Percentiles rank a stretch among this genome's conserved stretches.
Conservation (phyloP, 2,888 invertebrate genomes). For the Tolmerus cingulatus region DNA sequence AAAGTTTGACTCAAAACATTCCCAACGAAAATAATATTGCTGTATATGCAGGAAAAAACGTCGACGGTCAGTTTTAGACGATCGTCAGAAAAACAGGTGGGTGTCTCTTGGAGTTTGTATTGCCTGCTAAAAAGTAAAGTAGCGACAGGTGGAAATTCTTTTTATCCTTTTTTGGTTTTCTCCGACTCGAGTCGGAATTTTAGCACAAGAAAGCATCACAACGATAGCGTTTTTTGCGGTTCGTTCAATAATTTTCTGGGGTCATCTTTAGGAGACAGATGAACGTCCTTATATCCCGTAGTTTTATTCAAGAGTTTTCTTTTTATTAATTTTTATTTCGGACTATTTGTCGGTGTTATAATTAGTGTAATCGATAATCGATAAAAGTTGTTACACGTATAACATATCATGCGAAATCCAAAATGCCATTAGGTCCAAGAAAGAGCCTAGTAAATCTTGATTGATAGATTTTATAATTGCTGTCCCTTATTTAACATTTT, state of each 20-base stretch:
- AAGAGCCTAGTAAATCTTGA: too few relatives aligned
- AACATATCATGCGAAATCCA: too few relatives aligned
- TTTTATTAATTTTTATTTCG: background rate
- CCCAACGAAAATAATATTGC: background rate
- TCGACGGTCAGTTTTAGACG: background rate
- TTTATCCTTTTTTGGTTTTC: background rate
- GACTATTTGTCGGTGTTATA: background rate
- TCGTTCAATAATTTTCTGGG: background rate
- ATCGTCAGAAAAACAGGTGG: background rate
- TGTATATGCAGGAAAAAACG: background rate
- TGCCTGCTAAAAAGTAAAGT: background rate
- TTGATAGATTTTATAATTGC: background rate
- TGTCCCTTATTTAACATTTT: background rate
- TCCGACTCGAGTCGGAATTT: background rate
- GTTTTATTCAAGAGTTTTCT: background rate
- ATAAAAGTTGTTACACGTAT: too few relatives aligned
- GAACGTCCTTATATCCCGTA: background rate
- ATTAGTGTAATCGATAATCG: too few relatives aligned
- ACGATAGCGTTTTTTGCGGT: background rate
- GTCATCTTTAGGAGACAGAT: background rate
- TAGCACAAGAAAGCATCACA: background rate
- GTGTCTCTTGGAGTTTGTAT: background rate
- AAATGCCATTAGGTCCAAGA: too few relatives aligned
- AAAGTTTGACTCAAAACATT: background rate
- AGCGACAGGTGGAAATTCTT: background rate